Conservation (phyloP, 2,888 invertebrate species). For the Oscheius sp. region DNA sequence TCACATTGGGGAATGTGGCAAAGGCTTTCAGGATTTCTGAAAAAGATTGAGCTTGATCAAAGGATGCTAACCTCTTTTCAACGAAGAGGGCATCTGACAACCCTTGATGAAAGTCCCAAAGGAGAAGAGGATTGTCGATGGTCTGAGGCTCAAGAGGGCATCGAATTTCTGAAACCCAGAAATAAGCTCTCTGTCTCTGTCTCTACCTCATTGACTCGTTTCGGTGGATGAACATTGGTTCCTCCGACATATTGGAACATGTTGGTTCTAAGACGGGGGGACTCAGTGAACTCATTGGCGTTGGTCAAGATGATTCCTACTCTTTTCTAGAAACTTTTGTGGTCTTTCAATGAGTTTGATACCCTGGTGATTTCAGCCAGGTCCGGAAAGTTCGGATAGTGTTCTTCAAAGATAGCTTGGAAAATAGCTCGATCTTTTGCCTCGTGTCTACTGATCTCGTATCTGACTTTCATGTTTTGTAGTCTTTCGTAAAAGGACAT, state of each 20-base stretch:
- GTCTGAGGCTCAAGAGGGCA: not conserved
- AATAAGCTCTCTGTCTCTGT: not conserved
- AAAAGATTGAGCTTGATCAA: not conserved
- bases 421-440: not conserved
- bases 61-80: slow-evolving; percentile 15
- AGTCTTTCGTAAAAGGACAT: slow-evolving; percentile 29
- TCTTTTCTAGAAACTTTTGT: not conserved
- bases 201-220: slow-evolving; percentile 13
- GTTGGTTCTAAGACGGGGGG: slow-evolving; percentile 19
- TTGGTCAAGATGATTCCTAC: slow-evolving; percentile 28
- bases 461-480: not conserved
- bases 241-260: slow-evolving; percentile 37
- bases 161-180: not conserved
- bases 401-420: not conserved
- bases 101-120: slow-evolving; percentile 19
- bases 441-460: not conserved
- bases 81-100: slow-evolving; percentile 16
- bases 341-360: no score
- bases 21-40: slow-evolving; percentile 26
- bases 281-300: slow-evolving; percentile 32
- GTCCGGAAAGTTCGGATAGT: slow-evolving; percentile 8
- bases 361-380: slow-evolving; percentile 7
- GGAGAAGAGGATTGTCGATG: slow-evolving; percentile 22
- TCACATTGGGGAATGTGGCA: slow-evolving; percentile 29
- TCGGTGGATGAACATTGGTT: slow-evolving; percentile 20